Conservation (phyloP, 2,797 vertebrate genomes). For the Spinus pinus region DNA sequence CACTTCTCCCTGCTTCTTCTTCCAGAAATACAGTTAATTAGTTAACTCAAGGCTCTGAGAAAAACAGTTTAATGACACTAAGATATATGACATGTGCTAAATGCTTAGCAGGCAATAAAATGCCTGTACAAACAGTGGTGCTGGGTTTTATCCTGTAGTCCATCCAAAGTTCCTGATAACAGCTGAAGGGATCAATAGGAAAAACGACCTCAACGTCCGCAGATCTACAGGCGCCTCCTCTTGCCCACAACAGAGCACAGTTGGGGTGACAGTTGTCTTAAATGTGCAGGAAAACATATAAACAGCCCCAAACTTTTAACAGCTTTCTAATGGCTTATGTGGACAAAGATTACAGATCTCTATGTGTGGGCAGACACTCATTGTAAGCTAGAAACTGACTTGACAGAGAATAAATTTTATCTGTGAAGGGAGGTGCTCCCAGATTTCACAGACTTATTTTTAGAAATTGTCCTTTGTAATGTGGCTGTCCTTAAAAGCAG, state of each 20-base stretch:
- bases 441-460: neutral
- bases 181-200: neutral
- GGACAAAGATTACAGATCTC: neutral
- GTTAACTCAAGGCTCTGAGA: slow-evolving; percentile 15
- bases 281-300: neutral
- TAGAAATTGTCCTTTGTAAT: neutral
- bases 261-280: neutral
- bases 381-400: neutral
- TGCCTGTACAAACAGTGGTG: neutral
- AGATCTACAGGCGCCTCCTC: neutral
- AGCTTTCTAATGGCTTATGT: neutral
- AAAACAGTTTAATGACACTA: neutral
- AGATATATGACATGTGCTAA: neutral
- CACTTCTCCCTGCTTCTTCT: slow-evolving; percentile 91
- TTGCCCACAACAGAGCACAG: neutral
- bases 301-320: neutral
- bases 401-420: neutral
- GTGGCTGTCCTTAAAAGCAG: neutral
- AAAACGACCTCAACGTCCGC: neutral
- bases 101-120: slow-evolving; percentile 4
- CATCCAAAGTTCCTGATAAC: neutral
- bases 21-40: slow-evolving; percentile 61
- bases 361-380: neutral
- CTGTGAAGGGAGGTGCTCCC: neutral
- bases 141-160: neutral